These are phyloP conservation scores for Chymomyza caudatula DNA, from an alignment of 2,888 invertebrate genomes.

Conservation along the genomic window DNA sequence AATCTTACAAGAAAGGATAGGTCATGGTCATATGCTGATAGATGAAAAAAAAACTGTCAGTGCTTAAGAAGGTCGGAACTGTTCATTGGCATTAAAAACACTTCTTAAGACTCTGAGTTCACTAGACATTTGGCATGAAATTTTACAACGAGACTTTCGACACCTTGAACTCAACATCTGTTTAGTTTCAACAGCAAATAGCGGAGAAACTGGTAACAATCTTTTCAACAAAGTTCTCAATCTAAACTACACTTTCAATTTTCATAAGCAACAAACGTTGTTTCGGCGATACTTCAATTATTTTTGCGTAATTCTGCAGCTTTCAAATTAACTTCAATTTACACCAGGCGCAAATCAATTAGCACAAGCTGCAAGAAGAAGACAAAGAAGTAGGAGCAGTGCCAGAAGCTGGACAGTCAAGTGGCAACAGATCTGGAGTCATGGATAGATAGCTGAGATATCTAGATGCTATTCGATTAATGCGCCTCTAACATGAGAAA, in stretches of 20 bases:
- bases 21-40: no score
- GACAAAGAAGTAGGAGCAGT: background rate
- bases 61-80: no score
- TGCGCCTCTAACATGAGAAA: slow-evolving; percentile 34
- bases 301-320: background rate
- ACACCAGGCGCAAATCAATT: background rate
- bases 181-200: background rate
- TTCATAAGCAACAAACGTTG: background rate
- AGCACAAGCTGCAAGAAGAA: background rate
- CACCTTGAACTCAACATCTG: background rate
- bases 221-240: slow-evolving; percentile 12
- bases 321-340: background rate
- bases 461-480: background rate
- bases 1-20: no score
- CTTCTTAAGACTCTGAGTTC: background rate
- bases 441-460: slow-evolving; percentile 34
- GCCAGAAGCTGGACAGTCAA: background rate
- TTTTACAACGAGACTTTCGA: background rate
- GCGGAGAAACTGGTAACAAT: background rate
- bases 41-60: no score
- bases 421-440: background rate
- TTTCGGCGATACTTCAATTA: background rate
- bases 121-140: background rate
- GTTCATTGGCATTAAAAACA: background rate
- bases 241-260: slow-evolving; percentile 32